Evolutionary conservation across 2,888 invertebrate genomes (phyloP).

Genomic region (Lasioglossum villosulum): DNA sequence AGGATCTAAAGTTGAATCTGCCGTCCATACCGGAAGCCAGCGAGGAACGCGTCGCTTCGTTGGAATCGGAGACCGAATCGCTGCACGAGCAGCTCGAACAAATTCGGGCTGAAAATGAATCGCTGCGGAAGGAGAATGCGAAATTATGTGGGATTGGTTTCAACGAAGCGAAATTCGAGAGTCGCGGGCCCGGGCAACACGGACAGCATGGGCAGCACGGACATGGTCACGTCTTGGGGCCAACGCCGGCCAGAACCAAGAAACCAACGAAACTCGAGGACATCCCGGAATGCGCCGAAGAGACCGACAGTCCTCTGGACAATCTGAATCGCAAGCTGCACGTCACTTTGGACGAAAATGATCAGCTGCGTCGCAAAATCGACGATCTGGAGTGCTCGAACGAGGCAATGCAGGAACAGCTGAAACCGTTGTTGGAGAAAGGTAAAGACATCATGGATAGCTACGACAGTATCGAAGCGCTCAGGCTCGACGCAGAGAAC

Average conservation of each 20-base stretch:
- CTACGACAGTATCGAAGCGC: conserved; percentile 72
- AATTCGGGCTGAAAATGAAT: conserved; percentile 81
- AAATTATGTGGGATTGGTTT: conserved; percentile 84
- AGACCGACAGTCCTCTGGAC: conserved; percentile 73
- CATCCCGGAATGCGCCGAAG: conserved; percentile 71
- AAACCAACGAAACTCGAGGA: conserved; percentile 84
- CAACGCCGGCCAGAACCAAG: conserved; percentile 81
- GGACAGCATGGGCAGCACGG: conserved; percentile 71
- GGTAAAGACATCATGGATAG: conserved; percentile 75
- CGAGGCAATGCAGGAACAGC: conserved; percentile 74
- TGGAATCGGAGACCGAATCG: conserved; percentile 82
- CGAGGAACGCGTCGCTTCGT: conserved; percentile 79
- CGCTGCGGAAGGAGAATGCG: conserved; percentile 71
- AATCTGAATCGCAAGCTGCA: conserved; percentile 69
- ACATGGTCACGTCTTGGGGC: background rate
- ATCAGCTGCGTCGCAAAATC: conserved; percentile 82
- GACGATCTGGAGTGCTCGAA: conserved; percentile 78
- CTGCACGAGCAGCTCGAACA: conserved; percentile 84
- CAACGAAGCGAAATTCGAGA: conserved; percentile 79
- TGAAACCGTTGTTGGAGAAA: conserved; percentile 72
- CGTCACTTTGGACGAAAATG: conserved; percentile 76
- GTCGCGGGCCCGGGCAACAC: conserved; percentile 76
- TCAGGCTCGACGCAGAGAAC: conserved; percentile 77
- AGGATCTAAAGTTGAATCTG: conserved; percentile 78
- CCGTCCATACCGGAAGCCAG: conserved; percentile 82